phyloP scores from a whole-genome alignment of 2,797 vertebrate species.

The Danio choprae region DNA sequence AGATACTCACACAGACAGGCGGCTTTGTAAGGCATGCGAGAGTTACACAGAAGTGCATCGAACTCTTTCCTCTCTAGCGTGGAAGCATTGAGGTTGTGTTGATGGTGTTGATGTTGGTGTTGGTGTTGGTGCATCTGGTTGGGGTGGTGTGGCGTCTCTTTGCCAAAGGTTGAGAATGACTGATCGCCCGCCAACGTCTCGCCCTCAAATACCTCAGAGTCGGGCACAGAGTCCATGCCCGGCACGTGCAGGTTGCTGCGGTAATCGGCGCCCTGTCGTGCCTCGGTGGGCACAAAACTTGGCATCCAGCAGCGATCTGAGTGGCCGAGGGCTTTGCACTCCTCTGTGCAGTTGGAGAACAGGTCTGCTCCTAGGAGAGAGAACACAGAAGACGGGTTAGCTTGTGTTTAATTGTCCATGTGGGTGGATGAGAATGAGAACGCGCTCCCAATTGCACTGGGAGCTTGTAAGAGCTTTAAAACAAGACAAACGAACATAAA shows the following conservation, averaged over 20 bases:
- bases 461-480: constrained; percentile 19
- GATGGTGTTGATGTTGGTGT: constrained; percentile 38
- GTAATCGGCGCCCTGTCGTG: constrained; percentile 88
- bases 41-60: constrained; percentile 92
- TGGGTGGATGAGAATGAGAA: constrained; percentile 33
- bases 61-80: constrained; percentile 92
- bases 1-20: constrained; percentile 95
- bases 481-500: neutral
- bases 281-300: constrained; percentile 86
- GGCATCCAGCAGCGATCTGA: constrained; percentile 93
- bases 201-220: constrained; percentile 89
- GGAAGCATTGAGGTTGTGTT: constrained; percentile 69
- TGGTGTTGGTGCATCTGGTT: constrained; percentile 56
- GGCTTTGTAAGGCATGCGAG: constrained; percentile 92
- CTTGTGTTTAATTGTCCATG: constrained; percentile 45
- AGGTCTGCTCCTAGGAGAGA: constrained; percentile 83
- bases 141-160: constrained; percentile 81
- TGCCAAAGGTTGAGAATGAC: constrained; percentile 93
- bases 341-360: constrained; percentile 91
- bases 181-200: constrained; percentile 85
- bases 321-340: constrained; percentile 90
- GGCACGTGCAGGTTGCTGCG: constrained; percentile 91
- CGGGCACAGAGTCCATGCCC: constrained; percentile 90
- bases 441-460: neutral
- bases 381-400: constrained; percentile 61